Evolutionary conservation across 2,113 vertebrate genomes (phyloP).

Genomic region (Aptenodytes patagonicus): DNA sequence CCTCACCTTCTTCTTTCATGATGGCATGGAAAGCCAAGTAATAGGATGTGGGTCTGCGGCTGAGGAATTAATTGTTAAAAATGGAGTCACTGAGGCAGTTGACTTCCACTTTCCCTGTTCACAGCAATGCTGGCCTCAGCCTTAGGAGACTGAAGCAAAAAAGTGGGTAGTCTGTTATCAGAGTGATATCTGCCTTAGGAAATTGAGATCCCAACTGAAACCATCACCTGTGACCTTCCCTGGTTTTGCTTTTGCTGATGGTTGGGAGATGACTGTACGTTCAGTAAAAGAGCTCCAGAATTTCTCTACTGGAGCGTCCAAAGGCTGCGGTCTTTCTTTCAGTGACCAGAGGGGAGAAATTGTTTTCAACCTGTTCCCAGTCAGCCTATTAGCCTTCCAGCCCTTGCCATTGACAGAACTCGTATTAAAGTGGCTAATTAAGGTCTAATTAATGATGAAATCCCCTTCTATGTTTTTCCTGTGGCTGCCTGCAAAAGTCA

Average conservation of each 20-base stretch:
- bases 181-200: background rate
- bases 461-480: background rate
- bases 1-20: background rate
- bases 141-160: background rate
- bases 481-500: background rate
- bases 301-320: background rate
- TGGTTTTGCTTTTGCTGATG: background rate
- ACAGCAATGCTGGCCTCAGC: background rate
- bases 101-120: background rate
- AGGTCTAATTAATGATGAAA: background rate
- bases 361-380: background rate
- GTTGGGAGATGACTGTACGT: accelerated
- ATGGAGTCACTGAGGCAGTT: background rate
- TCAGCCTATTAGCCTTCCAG: background rate
- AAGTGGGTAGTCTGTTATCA: no score
- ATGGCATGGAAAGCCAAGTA: no score
- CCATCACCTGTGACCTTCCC: background rate
- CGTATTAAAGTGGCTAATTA: background rate
- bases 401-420: background rate
- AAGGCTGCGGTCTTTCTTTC: background rate
- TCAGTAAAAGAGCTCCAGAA: background rate
- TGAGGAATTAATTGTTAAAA: background rate
- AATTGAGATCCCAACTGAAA: background rate
- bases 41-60: background rate
- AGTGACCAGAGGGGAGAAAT: background rate